Conservation (phyloP, 2,888 invertebrate species). For the Hyposoter dolosus region DNA sequence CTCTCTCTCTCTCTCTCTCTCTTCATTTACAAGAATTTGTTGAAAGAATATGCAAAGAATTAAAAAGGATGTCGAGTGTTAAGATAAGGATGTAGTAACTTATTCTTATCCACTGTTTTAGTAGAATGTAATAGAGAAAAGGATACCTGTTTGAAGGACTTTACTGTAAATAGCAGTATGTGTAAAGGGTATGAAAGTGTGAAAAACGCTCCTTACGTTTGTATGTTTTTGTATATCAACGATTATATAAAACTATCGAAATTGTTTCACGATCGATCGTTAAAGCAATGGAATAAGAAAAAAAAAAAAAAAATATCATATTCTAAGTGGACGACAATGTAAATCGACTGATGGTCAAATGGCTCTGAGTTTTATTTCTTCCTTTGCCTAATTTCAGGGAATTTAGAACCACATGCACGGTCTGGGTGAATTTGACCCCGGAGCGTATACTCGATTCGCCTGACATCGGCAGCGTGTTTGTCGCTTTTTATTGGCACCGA, state of each 20-base stretch:
- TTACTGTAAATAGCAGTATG: slow-evolving; percentile 74
- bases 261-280: slow-evolving; percentile 62
- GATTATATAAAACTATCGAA: slow-evolving; percentile 57
- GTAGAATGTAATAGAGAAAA: slow-evolving; percentile 51
- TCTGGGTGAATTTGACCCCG: too few species aligned
- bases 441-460: too few species aligned
- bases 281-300: slow-evolving; percentile 54
- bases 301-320: slow-evolving; percentile 38
- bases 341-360: neutral
- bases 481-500: too few species aligned
- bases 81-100: slow-evolving; percentile 58
- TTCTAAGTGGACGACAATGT: slow-evolving; percentile 43
- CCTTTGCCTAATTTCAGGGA: neutral
- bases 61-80: slow-evolving; percentile 17
- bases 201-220: slow-evolving; percentile 74
- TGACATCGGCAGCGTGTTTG: too few species aligned
- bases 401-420: too few species aligned
- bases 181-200: slow-evolving; percentile 63
- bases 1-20: neutral
- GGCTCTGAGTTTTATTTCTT: neutral
- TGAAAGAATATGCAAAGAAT: neutral
- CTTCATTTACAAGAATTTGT: neutral
- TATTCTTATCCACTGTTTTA: slow-evolving; percentile 63
- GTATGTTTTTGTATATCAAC: slow-evolving; percentile 77
- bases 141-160: slow-evolving; percentile 59